Conservation (phyloP, 2,113 vertebrate genomes). For the Leptobrachium leishanense region DNA sequence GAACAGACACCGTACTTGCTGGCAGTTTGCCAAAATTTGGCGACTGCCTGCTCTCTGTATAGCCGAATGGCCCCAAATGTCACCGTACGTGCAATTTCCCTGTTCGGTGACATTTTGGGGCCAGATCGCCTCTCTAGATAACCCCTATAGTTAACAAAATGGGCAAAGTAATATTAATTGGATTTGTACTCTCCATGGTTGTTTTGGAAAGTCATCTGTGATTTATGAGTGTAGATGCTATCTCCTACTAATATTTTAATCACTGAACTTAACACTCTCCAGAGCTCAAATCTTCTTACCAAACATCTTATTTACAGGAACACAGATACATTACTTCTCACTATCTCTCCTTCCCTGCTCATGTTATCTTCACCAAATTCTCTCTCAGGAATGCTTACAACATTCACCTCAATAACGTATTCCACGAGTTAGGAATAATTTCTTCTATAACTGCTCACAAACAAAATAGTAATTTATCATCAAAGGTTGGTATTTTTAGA, state of each 20-base stretch:
- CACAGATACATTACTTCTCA: slow-evolving; percentile 1
- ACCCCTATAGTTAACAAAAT: not conserved
- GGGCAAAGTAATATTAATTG: not conserved
- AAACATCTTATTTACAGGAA: slow-evolving; percentile 6
- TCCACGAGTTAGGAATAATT: too few relatives aligned
- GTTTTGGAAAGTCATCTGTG: not conserved
- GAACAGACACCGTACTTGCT: too few relatives aligned
- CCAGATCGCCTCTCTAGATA: too few relatives aligned
- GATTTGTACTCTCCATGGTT: not conserved
- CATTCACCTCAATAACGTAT: too few relatives aligned
- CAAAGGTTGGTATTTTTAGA: too few relatives aligned
- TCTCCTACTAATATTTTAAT: not conserved
- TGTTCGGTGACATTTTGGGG: too few relatives aligned
- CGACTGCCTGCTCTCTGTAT: too few relatives aligned
- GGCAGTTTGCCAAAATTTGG: too few relatives aligned
- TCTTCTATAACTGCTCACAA: too few relatives aligned
- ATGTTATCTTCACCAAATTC: slow-evolving; percentile 18
- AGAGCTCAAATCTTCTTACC: slow-evolving; percentile 19
- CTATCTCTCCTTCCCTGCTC: not conserved
- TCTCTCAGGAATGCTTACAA: not conserved
- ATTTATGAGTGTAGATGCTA: slow-evolving; percentile 23
- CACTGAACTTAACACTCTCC: slow-evolving; percentile 5
- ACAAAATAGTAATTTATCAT: too few relatives aligned
- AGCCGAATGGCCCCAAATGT: too few relatives aligned
- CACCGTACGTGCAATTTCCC: too few relatives aligned